phyloP scores from a whole-genome alignment of 64 coral and sea anemone species.

The Acropora tenuis region DNA sequence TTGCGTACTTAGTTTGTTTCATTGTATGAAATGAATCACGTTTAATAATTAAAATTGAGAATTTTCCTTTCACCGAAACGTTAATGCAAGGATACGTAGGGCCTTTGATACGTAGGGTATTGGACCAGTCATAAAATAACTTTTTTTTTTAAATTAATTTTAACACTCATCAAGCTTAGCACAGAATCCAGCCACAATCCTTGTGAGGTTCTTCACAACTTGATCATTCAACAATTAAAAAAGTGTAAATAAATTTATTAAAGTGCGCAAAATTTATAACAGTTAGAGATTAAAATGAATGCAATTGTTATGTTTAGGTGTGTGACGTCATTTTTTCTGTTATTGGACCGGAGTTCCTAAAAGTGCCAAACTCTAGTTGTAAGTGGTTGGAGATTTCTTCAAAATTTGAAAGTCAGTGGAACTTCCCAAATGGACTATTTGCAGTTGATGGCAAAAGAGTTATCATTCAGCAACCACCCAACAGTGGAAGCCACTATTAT shows the following conservation, averaged over 20 bases:
- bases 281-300: neutral
- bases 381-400: constrained; percentile 14
- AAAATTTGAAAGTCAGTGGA: constrained; percentile 30
- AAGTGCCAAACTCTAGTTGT: constrained; percentile 2
- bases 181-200: constrained; percentile 14
- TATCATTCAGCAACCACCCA: constrained; percentile 23
- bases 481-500: constrained; percentile 1
- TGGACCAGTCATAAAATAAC: neutral
- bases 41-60: constrained; percentile 6
- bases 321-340: constrained; percentile 13
- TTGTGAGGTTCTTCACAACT: neutral
- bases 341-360: constrained; percentile 2
- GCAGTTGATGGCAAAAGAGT: constrained; percentile 50
- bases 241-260: constrained; percentile 5
- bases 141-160: neutral
- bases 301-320: constrained; percentile 4
- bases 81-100: neutral
- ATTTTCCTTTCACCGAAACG: constrained; percentile 7
- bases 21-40: neutral
- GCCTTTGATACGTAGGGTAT: neutral
- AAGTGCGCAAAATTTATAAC: constrained; percentile 1
- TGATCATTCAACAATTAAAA: constrained; percentile 6
- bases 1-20: neutral
- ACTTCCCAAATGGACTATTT: constrained; percentile 45
- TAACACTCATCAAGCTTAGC: neutral